Evolutionary conservation across 2,113 vertebrate genomes (phyloP).

Genomic region (Pedetes capensis): DNA sequence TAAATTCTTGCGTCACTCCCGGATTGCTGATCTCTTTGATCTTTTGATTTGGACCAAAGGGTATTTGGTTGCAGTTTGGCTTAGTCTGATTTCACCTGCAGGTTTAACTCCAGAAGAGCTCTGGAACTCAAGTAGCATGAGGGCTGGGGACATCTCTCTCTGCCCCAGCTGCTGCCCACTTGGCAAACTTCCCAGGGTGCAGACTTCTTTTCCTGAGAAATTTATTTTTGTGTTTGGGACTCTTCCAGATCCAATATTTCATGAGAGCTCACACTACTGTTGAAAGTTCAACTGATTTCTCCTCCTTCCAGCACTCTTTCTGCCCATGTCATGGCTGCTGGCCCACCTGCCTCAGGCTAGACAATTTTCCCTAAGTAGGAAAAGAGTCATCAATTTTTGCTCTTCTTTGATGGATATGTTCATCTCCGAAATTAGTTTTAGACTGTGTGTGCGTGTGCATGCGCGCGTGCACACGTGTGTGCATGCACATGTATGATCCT

Average conservation of each 20-base stretch:
- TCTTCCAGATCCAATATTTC: neutral
- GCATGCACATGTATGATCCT: neutral
- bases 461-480: neutral
- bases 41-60: neutral
- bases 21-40: neutral
- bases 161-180: neutral
- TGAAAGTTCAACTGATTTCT: slow-evolving; percentile 29
- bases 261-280: neutral
- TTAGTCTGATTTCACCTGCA: neutral
- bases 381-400: neutral
- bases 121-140: neutral
- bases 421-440: slow-evolving; percentile 16
- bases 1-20: neutral
- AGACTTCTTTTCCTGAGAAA: slow-evolving; percentile 5
- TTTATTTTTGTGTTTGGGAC: slow-evolving; percentile 24
- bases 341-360: neutral
- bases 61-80: neutral
- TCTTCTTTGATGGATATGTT: neutral
- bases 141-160: neutral
- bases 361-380: neutral
- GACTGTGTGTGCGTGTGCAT: neutral
- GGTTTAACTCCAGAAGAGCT: neutral
- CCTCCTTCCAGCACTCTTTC: neutral
- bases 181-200: neutral
- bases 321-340: neutral